A percentile compares a stretch with the other conserved stretches of the same genome.
These are phyloP conservation scores for Oreochromis spilurus DNA, from an alignment of 2,113 vertebrate genomes.

Conservation along the genomic window DNA sequence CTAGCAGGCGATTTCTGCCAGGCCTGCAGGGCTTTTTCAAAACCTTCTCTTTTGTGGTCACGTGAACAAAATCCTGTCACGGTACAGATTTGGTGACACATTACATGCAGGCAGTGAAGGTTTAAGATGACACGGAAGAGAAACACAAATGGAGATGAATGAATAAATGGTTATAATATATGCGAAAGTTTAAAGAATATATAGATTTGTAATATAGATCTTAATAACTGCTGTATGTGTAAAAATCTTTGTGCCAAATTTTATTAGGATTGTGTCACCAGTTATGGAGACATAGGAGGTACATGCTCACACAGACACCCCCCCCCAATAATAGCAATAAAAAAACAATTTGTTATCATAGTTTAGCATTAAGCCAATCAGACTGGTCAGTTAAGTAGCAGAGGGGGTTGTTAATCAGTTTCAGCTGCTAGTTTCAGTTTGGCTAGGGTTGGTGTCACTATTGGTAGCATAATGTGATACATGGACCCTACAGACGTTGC, in stretches of 20 bases:
- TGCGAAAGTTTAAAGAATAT: accelerated
- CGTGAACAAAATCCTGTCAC: neutral
- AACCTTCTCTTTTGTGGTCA: neutral
- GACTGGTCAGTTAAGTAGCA: neutral
- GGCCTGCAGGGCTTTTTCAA: neutral
- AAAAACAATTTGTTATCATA: neutral
- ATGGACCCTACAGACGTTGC: neutral
- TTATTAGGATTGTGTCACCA: no score
- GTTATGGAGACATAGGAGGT: no score
- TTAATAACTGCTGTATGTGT: neutral
- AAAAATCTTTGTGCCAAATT: neutral
- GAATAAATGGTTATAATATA: accelerated
- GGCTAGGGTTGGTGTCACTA: accelerated
- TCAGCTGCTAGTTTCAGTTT: neutral
- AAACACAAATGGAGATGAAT: neutral
- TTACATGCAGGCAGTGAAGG: neutral
- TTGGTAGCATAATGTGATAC: neutral
- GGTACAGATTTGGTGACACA: neutral
- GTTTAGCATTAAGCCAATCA: accelerated
- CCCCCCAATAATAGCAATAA: no score
- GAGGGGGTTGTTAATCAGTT: neutral
- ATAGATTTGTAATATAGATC: accelerated
- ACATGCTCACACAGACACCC: no score
- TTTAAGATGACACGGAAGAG: accelerated
- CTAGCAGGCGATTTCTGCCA: neutral